Conservation (phyloP, 2,797 vertebrate genomes). For the Gephyroberyx darwinii region DNA sequence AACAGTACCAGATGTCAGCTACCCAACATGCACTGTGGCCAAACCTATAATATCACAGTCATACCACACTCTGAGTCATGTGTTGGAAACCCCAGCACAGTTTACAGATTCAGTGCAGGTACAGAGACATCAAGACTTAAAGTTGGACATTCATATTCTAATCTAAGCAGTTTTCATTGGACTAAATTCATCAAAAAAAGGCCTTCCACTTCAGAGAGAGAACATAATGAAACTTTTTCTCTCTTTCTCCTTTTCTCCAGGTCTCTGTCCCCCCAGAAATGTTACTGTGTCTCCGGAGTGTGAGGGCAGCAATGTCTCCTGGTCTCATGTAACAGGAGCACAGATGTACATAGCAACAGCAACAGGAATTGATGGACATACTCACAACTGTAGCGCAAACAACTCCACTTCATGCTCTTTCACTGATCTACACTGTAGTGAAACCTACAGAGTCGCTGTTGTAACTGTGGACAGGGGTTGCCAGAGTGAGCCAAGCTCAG, state of each 20-base stretch:
- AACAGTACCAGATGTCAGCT: conserved; percentile 68
- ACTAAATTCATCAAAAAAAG: not conserved
- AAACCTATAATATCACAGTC: conserved; percentile 72
- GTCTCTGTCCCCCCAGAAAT: conserved; percentile 74
- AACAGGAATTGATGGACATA: conserved; percentile 58
- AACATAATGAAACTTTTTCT: not conserved
- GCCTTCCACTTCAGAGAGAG: not conserved
- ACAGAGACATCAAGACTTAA: not conserved
- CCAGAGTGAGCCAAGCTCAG: conserved; percentile 58
- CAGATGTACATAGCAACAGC: conserved; percentile 69
- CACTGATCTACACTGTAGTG: conserved; percentile 71
- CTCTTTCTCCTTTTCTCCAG: conserved; percentile 52
- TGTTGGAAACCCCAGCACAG: conserved; percentile 58
- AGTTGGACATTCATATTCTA: not conserved
- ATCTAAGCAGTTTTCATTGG: not conserved
- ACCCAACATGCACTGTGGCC: conserved; percentile 74
- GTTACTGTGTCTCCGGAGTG: conserved; percentile 65
- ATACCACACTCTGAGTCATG: conserved; percentile 73
- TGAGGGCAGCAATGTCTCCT: conserved; percentile 64
- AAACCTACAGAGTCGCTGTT: conserved; percentile 67
- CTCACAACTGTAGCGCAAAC: conserved; percentile 68
- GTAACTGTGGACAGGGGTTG: conserved; percentile 69
- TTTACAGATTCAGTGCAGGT: conserved; percentile 75
- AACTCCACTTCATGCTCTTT: conserved; percentile 68
- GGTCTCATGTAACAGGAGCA: conserved; percentile 62